Conservation (phyloP, 1,140 invertebrate genomes). For the Ruditapes philippinarum region DNA sequence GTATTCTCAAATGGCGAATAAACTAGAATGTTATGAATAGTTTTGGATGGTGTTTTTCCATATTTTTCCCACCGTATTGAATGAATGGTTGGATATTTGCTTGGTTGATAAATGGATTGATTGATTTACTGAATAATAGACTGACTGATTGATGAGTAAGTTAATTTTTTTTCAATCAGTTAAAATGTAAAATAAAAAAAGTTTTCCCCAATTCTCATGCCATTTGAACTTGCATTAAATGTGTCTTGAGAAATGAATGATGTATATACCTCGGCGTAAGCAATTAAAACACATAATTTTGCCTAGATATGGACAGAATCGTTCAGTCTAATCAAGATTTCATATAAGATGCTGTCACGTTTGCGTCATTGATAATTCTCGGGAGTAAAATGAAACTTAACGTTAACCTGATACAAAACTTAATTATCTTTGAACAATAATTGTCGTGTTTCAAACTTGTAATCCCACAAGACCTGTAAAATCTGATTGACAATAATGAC, state of each 20-base stretch:
- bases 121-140: no score
- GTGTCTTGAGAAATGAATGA: neutral
- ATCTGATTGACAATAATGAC: neutral
- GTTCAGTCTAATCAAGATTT: neutral
- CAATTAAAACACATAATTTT: neutral
- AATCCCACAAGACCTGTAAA: neutral
- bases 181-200: no score
- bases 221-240: no score
- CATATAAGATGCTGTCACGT: neutral
- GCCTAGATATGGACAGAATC: neutral
- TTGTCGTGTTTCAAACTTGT: neutral
- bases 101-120: no score
- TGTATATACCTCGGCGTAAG: neutral
- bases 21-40: no score
- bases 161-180: no score
- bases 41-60: no score
- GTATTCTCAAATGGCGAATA: no score
- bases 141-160: no score
- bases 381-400: neutral
- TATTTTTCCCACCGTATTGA: no score
- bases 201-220: no score
- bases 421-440: neutral
- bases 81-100: no score
- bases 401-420: slow-evolving; percentile 19
- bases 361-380: neutral